Conservation (phyloP, 2,113 vertebrate genomes). For the Egretta garzetta region DNA sequence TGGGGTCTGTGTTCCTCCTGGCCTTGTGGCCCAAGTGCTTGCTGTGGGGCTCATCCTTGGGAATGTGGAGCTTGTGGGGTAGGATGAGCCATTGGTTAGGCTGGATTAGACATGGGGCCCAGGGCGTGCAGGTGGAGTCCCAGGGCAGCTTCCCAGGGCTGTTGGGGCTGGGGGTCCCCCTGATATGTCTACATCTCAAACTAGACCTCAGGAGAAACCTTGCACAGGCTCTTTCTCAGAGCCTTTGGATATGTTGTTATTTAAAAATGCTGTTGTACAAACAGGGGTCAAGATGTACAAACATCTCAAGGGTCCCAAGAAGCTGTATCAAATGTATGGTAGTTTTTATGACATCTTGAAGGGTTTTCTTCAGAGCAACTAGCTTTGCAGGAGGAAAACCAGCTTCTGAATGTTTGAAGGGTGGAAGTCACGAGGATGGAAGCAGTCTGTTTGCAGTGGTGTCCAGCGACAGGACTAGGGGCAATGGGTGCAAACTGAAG, state of each 20-base stretch:
- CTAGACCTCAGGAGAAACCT: background rate
- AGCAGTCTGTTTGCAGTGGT: no score
- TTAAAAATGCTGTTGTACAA: background rate
- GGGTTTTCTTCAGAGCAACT: background rate
- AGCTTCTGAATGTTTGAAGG: background rate
- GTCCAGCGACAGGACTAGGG: no score
- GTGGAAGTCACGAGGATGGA: no score
- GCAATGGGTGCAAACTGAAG: no score
- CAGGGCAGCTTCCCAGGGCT: background rate
- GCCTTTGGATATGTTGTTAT: background rate
- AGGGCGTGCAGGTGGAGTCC: background rate
- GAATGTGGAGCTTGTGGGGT: background rate
- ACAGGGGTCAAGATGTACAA: no score
- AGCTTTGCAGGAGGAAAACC: background rate
- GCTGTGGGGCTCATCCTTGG: background rate
- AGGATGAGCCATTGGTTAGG: background rate
- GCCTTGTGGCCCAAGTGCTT: background rate
- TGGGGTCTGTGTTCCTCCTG: background rate
- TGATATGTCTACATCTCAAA: background rate
- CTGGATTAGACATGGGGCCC: background rate
- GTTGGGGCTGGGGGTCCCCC: background rate
- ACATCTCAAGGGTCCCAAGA: background rate
- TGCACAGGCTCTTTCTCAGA: background rate
- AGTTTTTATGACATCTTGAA: background rate
- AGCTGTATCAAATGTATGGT: rapidly evolving